Conservation (phyloP, 37 sponge, comb jelly and placozoan species). For the Aphrocallistes beatrix region DNA sequence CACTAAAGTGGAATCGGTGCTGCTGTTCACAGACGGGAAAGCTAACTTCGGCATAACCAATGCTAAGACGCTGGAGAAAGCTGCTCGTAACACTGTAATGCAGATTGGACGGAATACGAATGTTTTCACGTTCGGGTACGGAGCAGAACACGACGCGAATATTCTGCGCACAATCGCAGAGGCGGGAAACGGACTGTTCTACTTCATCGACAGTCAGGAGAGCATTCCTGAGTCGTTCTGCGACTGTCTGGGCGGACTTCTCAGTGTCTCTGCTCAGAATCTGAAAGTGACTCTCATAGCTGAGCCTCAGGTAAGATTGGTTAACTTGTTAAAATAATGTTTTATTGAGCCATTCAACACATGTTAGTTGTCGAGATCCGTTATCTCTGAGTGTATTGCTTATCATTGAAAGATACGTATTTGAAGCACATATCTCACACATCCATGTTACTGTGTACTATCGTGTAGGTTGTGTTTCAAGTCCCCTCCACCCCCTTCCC, state of each 20-base stretch:
- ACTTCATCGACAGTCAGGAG: slow-evolving; percentile 74
- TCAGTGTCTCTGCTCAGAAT: slow-evolving; percentile 90
- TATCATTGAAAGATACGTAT: too few relatives aligned
- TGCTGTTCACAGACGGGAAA: slow-evolving; percentile 87
- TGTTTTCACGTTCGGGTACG: slow-evolving; percentile 89
- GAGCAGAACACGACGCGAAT: slow-evolving; percentile 68
- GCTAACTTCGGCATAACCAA: slow-evolving; percentile 75
- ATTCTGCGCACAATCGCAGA: slow-evolving; percentile 50
- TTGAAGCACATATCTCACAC: too few relatives aligned
- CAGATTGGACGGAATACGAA: slow-evolving; percentile 70
- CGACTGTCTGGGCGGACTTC: slow-evolving; percentile 86
- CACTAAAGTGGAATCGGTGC: slow-evolving; percentile 67
- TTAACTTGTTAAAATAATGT: too few relatives aligned
- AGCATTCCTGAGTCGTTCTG: slow-evolving; percentile 92
- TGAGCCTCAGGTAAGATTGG: slow-evolving; percentile 16
- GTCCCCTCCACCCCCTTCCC: background rate
- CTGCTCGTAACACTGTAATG: slow-evolving; percentile 51
- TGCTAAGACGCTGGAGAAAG: slow-evolving; percentile 39
- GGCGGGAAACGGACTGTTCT: slow-evolving; percentile 81
- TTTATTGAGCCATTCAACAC: too few relatives aligned
- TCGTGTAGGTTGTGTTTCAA: background rate
- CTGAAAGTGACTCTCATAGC: slow-evolving; percentile 41
- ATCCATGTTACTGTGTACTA: too few relatives aligned
- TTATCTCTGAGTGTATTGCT: too few relatives aligned
- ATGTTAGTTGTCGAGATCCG: too few relatives aligned